A percentile compares a stretch with the other conserved stretches of the same genome.
Evolutionary conservation across 2,113 vertebrate genomes (phyloP).

Genomic region (Eira barbara): DNA sequence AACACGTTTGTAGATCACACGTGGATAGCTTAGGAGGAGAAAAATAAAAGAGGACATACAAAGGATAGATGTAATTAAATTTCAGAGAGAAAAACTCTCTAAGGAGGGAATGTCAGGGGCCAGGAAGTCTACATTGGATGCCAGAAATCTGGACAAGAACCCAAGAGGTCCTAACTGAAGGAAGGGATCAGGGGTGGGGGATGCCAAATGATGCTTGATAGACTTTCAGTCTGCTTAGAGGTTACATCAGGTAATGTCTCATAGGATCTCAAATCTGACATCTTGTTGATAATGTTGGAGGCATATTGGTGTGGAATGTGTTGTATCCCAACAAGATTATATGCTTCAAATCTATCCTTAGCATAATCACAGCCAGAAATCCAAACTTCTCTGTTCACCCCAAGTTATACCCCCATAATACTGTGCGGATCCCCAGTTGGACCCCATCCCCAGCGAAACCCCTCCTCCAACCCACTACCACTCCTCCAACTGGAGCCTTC

Average conservation of each 20-base stretch:
- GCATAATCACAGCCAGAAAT: background rate
- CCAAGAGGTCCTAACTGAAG: background rate
- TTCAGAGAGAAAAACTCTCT: background rate
- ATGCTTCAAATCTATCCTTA: background rate
- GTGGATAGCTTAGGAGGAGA: background rate
- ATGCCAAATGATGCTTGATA: background rate
- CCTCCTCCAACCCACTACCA: background rate
- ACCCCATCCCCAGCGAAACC: background rate
- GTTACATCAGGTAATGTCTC: background rate
- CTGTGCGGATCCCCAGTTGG: background rate
- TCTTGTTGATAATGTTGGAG: background rate
- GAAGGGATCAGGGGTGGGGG: background rate
- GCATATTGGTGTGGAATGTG: conserved; percentile 2
- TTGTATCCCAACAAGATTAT: background rate
- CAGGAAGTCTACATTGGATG: background rate
- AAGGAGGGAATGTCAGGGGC: background rate
- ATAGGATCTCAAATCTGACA: background rate
- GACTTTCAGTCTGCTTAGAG: background rate
- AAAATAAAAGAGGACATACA: background rate
- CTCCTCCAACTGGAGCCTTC: background rate
- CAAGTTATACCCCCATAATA: rapidly evolving
- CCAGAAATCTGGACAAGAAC: background rate
- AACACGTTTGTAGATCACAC: background rate
- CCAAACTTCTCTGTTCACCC: background rate
- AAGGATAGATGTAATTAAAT: conserved; percentile 3